Evolutionary conservation across 2,113 vertebrate genomes (phyloP), one percentile per base, ranked within the genome.

Genomic region (Montifringilla adamsi): DNA sequence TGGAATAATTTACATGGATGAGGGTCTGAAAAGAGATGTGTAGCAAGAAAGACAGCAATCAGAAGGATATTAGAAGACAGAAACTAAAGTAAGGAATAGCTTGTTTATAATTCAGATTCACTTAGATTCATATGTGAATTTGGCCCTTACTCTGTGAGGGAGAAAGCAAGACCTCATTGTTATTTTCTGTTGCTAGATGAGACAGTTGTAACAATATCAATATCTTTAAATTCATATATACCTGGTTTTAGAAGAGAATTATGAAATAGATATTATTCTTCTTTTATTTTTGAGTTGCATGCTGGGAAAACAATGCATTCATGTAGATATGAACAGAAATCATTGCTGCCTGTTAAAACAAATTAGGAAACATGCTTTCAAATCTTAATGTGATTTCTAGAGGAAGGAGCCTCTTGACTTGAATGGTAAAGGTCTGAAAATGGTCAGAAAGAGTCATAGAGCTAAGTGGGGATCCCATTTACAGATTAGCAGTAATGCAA

Each of bases 391-490:
- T 84, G 72, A 90, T 96, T 94, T 93, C 79, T 80, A 63, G 79
- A 91, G 89, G 81, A 95, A 93, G 76, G 30, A 89, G 59, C 72
- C 56, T 95, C 93, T 97, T 96, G 94, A 95, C 94, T 96, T 82
- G 70, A 79, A 90, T 77, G 55, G 41, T 82, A 86, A 94, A 96
- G 94, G 90, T 94, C 93, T 97, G 89, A 95, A 97, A 96, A 96
- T 95, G 95, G 95, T 96, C 95, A 95, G 80, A 79, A 58, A 68
- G 84, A 89, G 84, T 93, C 93, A 80, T 46, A 81, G 92, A 92
- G 84, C 91, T 96, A 96, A 97, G 91, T 96, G 92, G 81, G 91
- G 78, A 94, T 91, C 91, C 92, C 95, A 89, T 59, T 97, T 96
- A 96, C 82, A 77, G 72, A 89, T 93, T 76, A 94, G 89, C 85